A percentile compares a stretch with the other conserved stretches of the same genome.
phyloP scores from a whole-genome alignment of 1,140 invertebrate species.

The Ctenoplectra terminalis region DNA sequence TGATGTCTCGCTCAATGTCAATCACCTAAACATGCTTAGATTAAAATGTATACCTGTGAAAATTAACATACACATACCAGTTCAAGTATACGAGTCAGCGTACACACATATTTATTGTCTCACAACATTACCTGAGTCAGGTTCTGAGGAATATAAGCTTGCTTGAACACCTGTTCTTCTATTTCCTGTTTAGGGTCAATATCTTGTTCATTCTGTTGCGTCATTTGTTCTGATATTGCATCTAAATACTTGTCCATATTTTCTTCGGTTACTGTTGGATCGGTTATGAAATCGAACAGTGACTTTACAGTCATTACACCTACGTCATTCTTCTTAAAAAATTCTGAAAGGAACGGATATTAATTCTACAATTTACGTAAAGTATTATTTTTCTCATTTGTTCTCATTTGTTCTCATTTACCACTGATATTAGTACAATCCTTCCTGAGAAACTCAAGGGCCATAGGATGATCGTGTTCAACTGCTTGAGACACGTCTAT shows the following conservation, averaged over 20 bases:
- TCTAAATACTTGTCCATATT: slow-evolving; percentile 93
- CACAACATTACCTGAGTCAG: slow-evolving; percentile 90
- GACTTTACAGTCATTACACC: slow-evolving; percentile 95
- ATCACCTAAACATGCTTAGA: slow-evolving; percentile 85
- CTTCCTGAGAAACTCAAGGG: slow-evolving; percentile 96
- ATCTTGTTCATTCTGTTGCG: slow-evolving; percentile 84
- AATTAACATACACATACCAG: slow-evolving; percentile 29
- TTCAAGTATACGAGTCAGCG: background rate
- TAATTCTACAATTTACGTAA: slow-evolving; percentile 12
- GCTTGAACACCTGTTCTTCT: slow-evolving; percentile 96
- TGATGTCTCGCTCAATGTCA: slow-evolving; percentile 95
- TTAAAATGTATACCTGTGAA: slow-evolving; percentile 36
- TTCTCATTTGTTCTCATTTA: slow-evolving; percentile 66
- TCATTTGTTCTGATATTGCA: slow-evolving; percentile 87
- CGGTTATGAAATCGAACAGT: slow-evolving; percentile 98
- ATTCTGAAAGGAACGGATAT: slow-evolving; percentile 85
- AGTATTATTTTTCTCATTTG: too few species aligned
- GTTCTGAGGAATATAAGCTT: slow-evolving; percentile 96
- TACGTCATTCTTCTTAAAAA: slow-evolving; percentile 95
- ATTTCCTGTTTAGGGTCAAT: slow-evolving; percentile 88
- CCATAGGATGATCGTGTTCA: slow-evolving; percentile 98
- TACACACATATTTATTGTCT: background rate
- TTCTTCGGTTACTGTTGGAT: slow-evolving; percentile 90
- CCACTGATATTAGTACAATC: slow-evolving; percentile 96
- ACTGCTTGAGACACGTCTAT: slow-evolving; percentile 99